phyloP scores from a whole-genome alignment of 1,140 invertebrate genomes.

The Idris sp. region DNA sequence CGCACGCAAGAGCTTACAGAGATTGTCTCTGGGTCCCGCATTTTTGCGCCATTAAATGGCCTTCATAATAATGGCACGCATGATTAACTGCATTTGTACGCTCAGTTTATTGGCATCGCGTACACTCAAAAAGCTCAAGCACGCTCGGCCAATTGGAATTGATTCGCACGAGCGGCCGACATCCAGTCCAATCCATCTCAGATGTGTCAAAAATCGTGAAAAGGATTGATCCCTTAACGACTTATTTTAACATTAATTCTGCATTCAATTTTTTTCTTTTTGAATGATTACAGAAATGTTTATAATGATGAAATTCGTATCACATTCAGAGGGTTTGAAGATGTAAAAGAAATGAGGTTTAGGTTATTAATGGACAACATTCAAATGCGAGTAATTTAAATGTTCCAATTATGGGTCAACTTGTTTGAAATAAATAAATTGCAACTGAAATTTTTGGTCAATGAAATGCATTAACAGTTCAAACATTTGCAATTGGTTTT shows the following conservation, averaged over 20 bases:
- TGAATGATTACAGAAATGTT: conserved; percentile 35
- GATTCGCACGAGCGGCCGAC: conserved; percentile 65
- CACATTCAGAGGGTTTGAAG: too few species aligned
- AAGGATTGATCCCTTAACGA: conserved; percentile 37
- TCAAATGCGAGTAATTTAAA: too few species aligned
- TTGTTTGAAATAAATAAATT: too few species aligned
- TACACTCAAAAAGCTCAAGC: conserved; percentile 47
- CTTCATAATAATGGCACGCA: conserved; percentile 65
- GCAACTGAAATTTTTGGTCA: too few species aligned
- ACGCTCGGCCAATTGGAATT: conserved; percentile 64
- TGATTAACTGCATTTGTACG: conserved; percentile 71
- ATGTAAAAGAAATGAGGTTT: conserved; percentile 22
- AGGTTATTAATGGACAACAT: conserved; percentile 17
- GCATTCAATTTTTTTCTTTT: conserved; percentile 32
- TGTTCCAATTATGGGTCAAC: too few species aligned
- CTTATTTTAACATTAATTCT: conserved; percentile 39
- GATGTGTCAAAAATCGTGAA: conserved; percentile 47
- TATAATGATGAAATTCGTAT: conserved; percentile 29
- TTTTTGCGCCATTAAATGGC: conserved; percentile 56
- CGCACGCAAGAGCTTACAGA: conserved; percentile 47
- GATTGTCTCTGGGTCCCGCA: conserved; percentile 41
- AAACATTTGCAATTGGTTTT: too few species aligned
- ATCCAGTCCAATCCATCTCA: conserved; percentile 61
- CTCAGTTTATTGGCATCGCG: conserved; percentile 52
- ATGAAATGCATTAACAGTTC: too few species aligned